phyloP scores from a whole-genome alignment of 2,888 invertebrate genomes.

The Fragum whitleyi region DNA sequence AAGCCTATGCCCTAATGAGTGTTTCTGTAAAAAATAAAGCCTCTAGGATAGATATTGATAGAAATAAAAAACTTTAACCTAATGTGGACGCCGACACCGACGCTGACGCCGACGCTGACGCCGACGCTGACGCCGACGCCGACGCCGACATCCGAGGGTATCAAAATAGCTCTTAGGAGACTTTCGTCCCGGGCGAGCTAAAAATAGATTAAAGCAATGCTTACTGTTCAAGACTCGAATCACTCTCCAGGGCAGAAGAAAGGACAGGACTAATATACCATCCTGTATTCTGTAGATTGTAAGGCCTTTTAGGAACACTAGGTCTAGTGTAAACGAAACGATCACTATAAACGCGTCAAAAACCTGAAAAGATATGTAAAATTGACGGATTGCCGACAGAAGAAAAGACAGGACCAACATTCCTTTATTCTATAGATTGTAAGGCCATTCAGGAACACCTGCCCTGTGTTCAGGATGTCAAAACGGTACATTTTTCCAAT shows the following conservation, averaged over 20 bases:
- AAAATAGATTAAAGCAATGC: not conserved
- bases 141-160: too few relatives aligned
- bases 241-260: slow-evolving; percentile 76
- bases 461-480: too few relatives aligned
- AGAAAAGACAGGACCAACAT: slow-evolving; percentile 63
- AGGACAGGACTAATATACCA: slow-evolving; percentile 57
- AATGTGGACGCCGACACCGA: too few relatives aligned
- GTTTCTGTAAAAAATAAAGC: too few relatives aligned
- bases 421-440: slow-evolving; percentile 59
- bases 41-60: too few relatives aligned
- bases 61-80: too few relatives aligned
- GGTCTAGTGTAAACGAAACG: slow-evolving; percentile 70
- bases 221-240: slow-evolving; percentile 77
- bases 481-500: too few relatives aligned
- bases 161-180: too few relatives aligned
- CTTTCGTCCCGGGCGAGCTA: not conserved
- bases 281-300: slow-evolving; percentile 61
- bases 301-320: slow-evolving; percentile 69
- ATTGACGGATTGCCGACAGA: too few relatives aligned
- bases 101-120: too few relatives aligned
- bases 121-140: too few relatives aligned
- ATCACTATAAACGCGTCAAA: slow-evolving; percentile 74
- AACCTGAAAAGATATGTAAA: slow-evolving; percentile 65
- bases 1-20: too few relatives aligned
- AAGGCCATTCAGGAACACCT: slow-evolving; percentile 67